Evolutionary conservation across 2,113 vertebrate genomes (phyloP).

Genomic region (Gobiocypris rarus): DNA sequence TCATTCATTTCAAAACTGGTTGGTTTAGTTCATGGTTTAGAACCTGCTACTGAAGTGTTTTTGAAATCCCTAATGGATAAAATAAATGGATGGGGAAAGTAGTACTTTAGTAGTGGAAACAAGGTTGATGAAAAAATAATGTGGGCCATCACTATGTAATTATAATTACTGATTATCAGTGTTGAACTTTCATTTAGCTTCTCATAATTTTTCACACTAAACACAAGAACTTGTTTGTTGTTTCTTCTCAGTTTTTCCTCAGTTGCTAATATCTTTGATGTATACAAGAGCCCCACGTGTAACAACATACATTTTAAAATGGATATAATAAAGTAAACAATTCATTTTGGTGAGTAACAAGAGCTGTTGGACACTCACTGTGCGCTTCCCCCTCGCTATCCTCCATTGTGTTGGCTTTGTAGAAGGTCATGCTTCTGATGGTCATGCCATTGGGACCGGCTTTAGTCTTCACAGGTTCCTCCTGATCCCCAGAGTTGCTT

Average conservation of each 20-base stretch:
- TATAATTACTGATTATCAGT: not conserved
- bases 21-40: not conserved
- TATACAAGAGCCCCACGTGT: not conserved
- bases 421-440: conserved; percentile 83
- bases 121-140: not conserved
- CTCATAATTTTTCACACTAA: not conserved
- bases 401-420: conserved; percentile 80
- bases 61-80: not conserved
- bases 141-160: not conserved
- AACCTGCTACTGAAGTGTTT: not conserved
- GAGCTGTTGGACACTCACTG: conserved; percentile 70
- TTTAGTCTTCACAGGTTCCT: conserved; percentile 45
- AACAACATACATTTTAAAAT: too few species aligned
- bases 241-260: not conserved
- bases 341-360: too few species aligned
- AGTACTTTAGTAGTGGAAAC: not conserved
- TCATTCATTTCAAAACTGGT: not conserved
- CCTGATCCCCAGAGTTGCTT: conserved; percentile 10
- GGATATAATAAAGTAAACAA: too few species aligned
- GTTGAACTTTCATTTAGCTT: not conserved
- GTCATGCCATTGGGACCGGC: conserved; percentile 67
- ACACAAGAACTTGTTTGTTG: not conserved
- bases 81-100: not conserved
- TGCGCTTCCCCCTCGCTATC: conserved; percentile 76
- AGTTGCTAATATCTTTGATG: not conserved